Base-by-base conservation (phyloP, 64 coral and sea anemone genomes). In the Actinia equina region DNA sequence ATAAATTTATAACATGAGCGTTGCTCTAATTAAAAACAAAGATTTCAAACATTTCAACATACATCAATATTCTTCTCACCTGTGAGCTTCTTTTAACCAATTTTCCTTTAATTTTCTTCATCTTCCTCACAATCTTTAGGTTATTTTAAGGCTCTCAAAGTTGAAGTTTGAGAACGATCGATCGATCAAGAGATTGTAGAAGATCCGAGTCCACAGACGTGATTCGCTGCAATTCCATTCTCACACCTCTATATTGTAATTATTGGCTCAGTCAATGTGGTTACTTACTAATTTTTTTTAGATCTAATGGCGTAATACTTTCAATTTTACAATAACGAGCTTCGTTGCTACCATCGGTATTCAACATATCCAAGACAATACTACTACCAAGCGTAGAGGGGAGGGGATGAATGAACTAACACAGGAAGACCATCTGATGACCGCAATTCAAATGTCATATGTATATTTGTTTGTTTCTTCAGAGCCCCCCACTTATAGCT, bases 41-140 rank as follows among this genome's bases (percentile, higher is more conserved):
- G 37, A n/a, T n/a, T 74, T 74, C 16, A 41, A 74, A 74, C 70
- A 2, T 74, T 3, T 26, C 70, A 41, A 26, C 70, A 74, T 11
- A 41, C 6, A 65, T 23, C 18, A 52, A 52, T 52, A 52, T 7
- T 46, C 7, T 46, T 17, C 87, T 45, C 55, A 88, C 87, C 87
- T 91, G 89, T 16, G 89, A 91, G 71, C 52, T 86, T 25, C 89
- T 65, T 79, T 91, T 91, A 20, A 85, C 83, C 13, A 91, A 63
- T 58, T 86, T 91, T 13, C 89, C 89, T 56, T 86, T 91, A 59
- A 91, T 91, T 77, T 91, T 91, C 89, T 91, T 91, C 89, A 91
- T 91, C 49, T 17, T 81, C 15, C 3, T 20, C 20, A 18, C 18
- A 46, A 51, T 81, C 20, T 23, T 10, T 6, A 46, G 15, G 14